Evolutionary conservation across 2,113 vertebrate species (phyloP).

Genomic region (Cinclus mexicanus): DNA sequence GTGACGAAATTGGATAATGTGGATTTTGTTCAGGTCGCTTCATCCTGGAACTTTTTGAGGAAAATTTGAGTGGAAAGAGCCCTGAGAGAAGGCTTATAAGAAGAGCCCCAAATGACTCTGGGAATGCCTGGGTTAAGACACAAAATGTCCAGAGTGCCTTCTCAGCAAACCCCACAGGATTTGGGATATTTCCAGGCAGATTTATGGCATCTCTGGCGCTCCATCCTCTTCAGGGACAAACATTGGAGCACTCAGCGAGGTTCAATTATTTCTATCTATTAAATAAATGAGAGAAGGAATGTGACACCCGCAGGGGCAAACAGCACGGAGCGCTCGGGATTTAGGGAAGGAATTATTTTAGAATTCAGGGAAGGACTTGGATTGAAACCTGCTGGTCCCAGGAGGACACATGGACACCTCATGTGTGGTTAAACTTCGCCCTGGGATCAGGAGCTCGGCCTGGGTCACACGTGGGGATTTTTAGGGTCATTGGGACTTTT

Average conservation of each 20-base stretch:
- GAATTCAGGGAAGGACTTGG: background rate
- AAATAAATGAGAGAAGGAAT: background rate
- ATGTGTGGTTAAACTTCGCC: background rate
- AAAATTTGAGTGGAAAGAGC: background rate
- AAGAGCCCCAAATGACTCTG: background rate
- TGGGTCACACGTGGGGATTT: background rate
- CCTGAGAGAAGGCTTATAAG: background rate
- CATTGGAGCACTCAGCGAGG: background rate
- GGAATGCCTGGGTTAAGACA: background rate
- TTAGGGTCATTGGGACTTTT: background rate
- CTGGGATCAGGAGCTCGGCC: fast-evolving
- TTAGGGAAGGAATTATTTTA: fast-evolving
- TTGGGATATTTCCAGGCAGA: background rate
- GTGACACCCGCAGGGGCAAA: background rate
- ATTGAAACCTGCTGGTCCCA: fast-evolving
- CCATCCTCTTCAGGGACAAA: background rate
- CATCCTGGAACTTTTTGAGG: background rate
- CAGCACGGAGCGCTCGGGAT: background rate
- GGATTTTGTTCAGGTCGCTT: too few relatives aligned
- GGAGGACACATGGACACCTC: fast-evolving
- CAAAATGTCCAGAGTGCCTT: fast-evolving
- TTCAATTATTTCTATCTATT: background rate
- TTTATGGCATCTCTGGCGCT: background rate
- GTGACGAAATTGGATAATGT: too few relatives aligned
- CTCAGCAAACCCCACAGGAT: background rate